A percentile compares a stretch with the other conserved stretches of the same genome.
These are phyloP conservation scores for Streblospio benedicti DNA, from an alignment of 1,140 invertebrate species.

Conservation along the genomic window DNA sequence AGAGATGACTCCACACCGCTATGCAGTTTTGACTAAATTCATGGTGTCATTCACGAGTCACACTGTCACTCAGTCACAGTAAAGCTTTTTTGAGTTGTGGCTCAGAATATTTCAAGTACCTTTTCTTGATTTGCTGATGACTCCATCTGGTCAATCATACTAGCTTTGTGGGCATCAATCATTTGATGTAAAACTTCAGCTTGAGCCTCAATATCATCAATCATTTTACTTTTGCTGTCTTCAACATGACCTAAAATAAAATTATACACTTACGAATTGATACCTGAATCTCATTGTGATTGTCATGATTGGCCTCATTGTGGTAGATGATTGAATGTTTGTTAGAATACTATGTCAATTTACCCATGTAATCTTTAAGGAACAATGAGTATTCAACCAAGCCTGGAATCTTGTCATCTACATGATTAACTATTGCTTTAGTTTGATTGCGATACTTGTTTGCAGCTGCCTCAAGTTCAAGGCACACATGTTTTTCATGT, in stretches of 20 bases:
- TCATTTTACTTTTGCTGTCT: slow-evolving; percentile 18
- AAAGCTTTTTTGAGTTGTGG: no score
- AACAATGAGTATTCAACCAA: slow-evolving; percentile 27
- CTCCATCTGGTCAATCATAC: slow-evolving; percentile 20
- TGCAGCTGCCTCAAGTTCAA: slow-evolving; percentile 20
- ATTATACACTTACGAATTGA: no score
- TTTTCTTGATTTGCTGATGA: slow-evolving; percentile 21
- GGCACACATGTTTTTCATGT: slow-evolving; percentile 29
- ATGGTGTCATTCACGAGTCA: no score
- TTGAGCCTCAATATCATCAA: slow-evolving; percentile 24
- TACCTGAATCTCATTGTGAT: no score
- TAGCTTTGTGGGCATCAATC: slow-evolving; percentile 28
- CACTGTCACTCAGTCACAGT: no score
- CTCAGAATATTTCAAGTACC: no score
- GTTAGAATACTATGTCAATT: no score
- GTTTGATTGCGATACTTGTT: slow-evolving; percentile 23
- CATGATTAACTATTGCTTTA: slow-evolving; percentile 23
- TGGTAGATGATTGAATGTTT: no score
- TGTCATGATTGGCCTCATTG: no score
- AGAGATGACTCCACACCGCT: no score
- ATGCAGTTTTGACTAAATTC: no score
- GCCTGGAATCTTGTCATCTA: slow-evolving; percentile 24
- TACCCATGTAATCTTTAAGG: slow-evolving; percentile 24
- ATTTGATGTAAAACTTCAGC: slow-evolving; percentile 29
- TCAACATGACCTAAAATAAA: no score